Conservation (phyloP, 2,113 vertebrate species). For the Dryoscopus gambensis region DNA sequence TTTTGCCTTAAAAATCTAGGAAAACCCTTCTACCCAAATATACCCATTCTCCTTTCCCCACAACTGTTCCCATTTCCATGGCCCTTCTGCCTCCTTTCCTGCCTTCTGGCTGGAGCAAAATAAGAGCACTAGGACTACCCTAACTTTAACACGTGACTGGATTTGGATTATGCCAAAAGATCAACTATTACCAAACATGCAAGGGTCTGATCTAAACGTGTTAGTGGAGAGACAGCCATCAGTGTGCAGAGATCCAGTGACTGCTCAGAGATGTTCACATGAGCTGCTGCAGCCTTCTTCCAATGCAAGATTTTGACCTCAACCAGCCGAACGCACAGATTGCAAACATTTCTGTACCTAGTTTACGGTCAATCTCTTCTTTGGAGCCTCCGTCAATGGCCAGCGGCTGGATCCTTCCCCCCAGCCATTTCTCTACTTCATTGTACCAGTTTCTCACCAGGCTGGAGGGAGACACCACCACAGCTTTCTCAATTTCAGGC, state of each 20-base stretch:
- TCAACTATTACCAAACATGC: background rate
- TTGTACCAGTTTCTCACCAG: conserved; percentile 97
- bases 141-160: background rate
- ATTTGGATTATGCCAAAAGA: background rate
- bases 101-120: background rate
- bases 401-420: conserved; percentile 85
- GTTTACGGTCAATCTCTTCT: conserved; percentile 85
- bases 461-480: conserved; percentile 96
- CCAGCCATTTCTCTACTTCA: conserved; percentile 95
- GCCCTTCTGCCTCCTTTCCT: background rate
- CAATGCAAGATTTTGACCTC: background rate
- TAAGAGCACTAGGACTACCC: background rate
- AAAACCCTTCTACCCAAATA: background rate
- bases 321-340: rapidly evolving
- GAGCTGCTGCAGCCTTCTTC: background rate
- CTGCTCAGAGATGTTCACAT: background rate
- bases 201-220: background rate
- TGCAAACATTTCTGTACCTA: conserved; percentile 74
- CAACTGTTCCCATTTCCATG: background rate
- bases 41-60: background rate
- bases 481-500: conserved; percentile 90
- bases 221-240: background rate
- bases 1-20: background rate
- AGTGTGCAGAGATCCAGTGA: background rate
- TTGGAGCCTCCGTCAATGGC: conserved; percentile 96